A percentile compares a stretch with the other conserved stretches of the same genome.
These are phyloP conservation scores for Darevskia nairensis DNA, from an alignment of 2,797 vertebrate genomes.

Conservation along the genomic window DNA sequence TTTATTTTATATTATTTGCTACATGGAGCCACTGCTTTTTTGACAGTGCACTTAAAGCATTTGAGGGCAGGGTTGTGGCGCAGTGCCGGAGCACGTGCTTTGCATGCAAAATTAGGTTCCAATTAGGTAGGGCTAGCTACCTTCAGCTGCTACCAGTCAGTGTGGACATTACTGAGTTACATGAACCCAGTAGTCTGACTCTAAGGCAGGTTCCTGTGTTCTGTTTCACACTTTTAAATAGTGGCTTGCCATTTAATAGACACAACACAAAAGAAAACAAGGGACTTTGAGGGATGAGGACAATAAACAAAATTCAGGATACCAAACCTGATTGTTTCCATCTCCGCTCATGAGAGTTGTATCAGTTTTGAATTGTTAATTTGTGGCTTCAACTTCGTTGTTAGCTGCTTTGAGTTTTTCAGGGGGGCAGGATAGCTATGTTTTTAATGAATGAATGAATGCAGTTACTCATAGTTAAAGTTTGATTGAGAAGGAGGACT, in stretches of 20 bases:
- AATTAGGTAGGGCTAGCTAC: too few relatives aligned
- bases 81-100: too few relatives aligned
- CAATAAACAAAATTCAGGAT: background rate
- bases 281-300: too few relatives aligned
- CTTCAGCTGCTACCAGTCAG: too few relatives aligned
- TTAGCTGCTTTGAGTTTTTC: background rate
- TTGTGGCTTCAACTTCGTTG: background rate
- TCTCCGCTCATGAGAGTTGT: background rate
- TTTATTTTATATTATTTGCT: background rate
- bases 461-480: background rate
- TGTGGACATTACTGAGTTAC: too few relatives aligned
- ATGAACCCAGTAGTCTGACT: too few relatives aligned
- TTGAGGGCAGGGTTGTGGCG: too few relatives aligned
- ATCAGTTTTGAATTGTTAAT: background rate
- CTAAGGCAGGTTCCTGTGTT: too few relatives aligned
- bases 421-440: background rate
- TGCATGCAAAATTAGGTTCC: too few relatives aligned
- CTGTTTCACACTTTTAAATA: background rate
- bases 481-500: slow-evolving; percentile 8
- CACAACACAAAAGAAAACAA: background rate
- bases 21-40: background rate
- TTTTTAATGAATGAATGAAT: too few relatives aligned
- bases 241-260: background rate
- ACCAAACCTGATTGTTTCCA: background rate
- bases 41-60: background rate